A percentile compares a stretch with the other conserved stretches of the same genome.
These are phyloP conservation scores for Falco concolor DNA, from an alignment of 2,797 vertebrate genomes.

Conservation along the genomic window DNA sequence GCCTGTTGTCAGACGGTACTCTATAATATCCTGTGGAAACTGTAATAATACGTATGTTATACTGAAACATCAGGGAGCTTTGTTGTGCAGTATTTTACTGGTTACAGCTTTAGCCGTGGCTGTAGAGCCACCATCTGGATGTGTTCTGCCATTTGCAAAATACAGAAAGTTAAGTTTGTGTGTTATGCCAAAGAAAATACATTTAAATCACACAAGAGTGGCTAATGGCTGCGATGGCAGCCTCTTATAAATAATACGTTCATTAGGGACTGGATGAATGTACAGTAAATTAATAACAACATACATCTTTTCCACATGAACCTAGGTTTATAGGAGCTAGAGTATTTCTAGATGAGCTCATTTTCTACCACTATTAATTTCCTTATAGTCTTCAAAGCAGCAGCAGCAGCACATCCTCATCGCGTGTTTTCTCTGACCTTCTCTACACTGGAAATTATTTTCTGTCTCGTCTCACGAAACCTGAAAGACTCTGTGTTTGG, in stretches of 20 bases:
- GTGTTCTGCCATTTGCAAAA: not conserved
- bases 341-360: not conserved
- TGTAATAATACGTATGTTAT: fast-evolving
- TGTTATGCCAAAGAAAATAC: not conserved
- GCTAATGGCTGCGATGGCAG: not conserved
- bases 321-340: not conserved
- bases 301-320: not conserved
- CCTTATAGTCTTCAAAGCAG: not conserved
- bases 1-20: not conserved
- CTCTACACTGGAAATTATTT: not conserved
- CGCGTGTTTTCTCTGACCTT: not conserved
- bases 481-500: not conserved
- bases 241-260: not conserved
- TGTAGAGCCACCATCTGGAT: slow-evolving; percentile 7
- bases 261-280: not conserved
- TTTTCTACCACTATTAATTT: not conserved
- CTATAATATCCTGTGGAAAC: not conserved
- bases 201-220: not conserved
- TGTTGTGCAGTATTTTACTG: not conserved
- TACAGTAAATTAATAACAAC: not conserved
- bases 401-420: not conserved
- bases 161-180: not conserved
- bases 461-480: not conserved
- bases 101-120: not conserved
- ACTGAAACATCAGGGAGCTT: not conserved